Evolutionary conservation across 2,113 vertebrate genomes (phyloP).

Genomic region (Scalopus aquaticus): DNA sequence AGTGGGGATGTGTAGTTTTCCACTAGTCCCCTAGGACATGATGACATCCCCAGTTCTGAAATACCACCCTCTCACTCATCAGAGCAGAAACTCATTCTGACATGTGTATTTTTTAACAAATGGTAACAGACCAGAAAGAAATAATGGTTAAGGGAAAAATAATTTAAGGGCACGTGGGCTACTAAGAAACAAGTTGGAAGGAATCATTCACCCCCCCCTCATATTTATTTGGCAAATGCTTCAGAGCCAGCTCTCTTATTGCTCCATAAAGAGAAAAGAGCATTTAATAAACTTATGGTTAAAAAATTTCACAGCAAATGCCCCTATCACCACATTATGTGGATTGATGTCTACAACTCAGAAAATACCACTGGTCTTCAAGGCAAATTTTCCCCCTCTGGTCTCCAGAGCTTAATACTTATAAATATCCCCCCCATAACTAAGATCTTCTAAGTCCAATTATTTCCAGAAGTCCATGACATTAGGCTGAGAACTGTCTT

Average conservation of each 20-base stretch:
- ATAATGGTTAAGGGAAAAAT: background rate
- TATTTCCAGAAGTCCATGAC: background rate
- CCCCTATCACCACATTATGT: background rate
- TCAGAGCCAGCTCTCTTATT: background rate
- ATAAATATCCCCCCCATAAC: background rate
- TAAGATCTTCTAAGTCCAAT: background rate
- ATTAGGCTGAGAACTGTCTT: background rate
- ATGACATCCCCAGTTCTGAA: background rate
- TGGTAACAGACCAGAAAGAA: background rate
- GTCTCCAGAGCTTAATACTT: background rate
- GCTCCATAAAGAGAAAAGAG: background rate
- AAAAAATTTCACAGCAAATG: slow-evolving; percentile 38
- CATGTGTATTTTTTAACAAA: slow-evolving; percentile 24
- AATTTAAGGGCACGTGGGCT: slow-evolving; percentile 2
- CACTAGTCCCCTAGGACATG: too few species aligned
- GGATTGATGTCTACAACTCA: background rate
- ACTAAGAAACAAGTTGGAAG: slow-evolving; percentile 7
- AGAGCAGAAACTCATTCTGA: background rate
- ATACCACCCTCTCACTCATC: background rate
- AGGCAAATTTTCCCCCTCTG: background rate
- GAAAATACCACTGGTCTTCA: slow-evolving; percentile 30
- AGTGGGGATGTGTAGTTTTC: background rate
- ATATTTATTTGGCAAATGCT: background rate
- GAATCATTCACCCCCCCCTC: background rate
- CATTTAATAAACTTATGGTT: slow-evolving; percentile 45